These are phyloP conservation scores for Amphiprion percula DNA, from an alignment of 2,113 vertebrate species.

Conservation along the genomic window DNA sequence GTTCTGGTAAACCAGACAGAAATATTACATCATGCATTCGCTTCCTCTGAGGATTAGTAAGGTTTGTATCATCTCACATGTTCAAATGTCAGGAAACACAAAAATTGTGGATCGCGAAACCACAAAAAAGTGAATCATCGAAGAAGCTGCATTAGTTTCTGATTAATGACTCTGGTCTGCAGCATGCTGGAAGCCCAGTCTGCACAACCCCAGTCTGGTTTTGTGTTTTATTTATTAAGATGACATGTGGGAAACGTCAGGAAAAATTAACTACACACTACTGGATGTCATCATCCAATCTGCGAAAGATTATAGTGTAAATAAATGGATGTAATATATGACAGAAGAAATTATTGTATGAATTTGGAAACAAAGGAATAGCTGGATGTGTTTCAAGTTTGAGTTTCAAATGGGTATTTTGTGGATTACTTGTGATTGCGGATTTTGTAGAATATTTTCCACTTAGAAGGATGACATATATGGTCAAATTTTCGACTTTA, in stretches of 20 bases:
- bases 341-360: slow-evolving; percentile 24
- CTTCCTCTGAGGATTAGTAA: slow-evolving; percentile 26
- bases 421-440: background rate
- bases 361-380: background rate
- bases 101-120: background rate
- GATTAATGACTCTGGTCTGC: slow-evolving; percentile 60
- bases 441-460: background rate
- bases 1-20: slow-evolving; percentile 81
- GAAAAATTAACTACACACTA: slow-evolving; percentile 26
- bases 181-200: slow-evolving; percentile 16
- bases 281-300: slow-evolving; percentile 48
- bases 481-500: background rate
- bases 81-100: slow-evolving; percentile 34
- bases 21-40: slow-evolving; percentile 29
- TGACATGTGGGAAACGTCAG: slow-evolving; percentile 20
- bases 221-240: slow-evolving; percentile 36
- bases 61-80: slow-evolving; percentile 35
- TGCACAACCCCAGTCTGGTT: slow-evolving; percentile 40
- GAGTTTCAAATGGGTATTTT: background rate
- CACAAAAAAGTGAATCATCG: slow-evolving; percentile 16
- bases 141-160: slow-evolving; percentile 27
- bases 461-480: background rate
- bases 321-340: slow-evolving; percentile 27
- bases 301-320: slow-evolving; percentile 24
- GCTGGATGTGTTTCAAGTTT: slow-evolving; percentile 2